Evolutionary conservation across 2,888 invertebrate genomes (phyloP), one percentile per base, ranked within the genome.

Genomic region (Epicampocera succincta): DNA sequence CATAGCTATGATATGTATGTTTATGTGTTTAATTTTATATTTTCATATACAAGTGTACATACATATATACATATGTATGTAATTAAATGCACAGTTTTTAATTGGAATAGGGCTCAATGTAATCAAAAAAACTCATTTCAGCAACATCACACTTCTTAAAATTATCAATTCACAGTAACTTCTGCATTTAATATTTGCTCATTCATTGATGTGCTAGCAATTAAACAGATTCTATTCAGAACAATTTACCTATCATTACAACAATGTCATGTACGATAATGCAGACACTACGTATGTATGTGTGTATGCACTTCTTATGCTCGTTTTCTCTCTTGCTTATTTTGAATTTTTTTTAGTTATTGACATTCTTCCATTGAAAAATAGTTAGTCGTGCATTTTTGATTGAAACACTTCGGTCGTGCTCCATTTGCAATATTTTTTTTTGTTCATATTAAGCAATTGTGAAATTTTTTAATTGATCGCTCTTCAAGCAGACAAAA

Each of bases 191-290:
- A 69, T 44, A 1, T 15, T n/a, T 33, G 44, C 44, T 63, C 21
- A 50, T 38, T n/a, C 29, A 19, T 21, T 11, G 50, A 19, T 61
- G 40, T 52, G 15, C 46, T 46, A 38, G n/a, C 46, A 74, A 63
- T 63, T 73, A 63, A 74, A 56, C 65, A 46, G 56, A 65, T 48
- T 54, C 46, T 38, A 74, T 65, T 54, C 56, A 65, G 15, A 56
- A 5, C 54, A 60, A 38, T 19, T 73, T 72, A 56, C 56, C 74
- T 66, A 66, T 46, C 46, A 44, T 44, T 54, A 61, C 38, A 46
- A 46, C 46, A 19, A 54, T 54, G 63, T 46, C 73, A 65, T 63
- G 42, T 33, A 56, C 46, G 63, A 38, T 63, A 63, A 73, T 21
- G 33, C 61, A 63, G 44, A 44, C 52, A 29, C 25, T 33, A 8